These are phyloP conservation scores for Macrophya annulata DNA, from an alignment of 2,888 invertebrate species.

Conservation along the genomic window DNA sequence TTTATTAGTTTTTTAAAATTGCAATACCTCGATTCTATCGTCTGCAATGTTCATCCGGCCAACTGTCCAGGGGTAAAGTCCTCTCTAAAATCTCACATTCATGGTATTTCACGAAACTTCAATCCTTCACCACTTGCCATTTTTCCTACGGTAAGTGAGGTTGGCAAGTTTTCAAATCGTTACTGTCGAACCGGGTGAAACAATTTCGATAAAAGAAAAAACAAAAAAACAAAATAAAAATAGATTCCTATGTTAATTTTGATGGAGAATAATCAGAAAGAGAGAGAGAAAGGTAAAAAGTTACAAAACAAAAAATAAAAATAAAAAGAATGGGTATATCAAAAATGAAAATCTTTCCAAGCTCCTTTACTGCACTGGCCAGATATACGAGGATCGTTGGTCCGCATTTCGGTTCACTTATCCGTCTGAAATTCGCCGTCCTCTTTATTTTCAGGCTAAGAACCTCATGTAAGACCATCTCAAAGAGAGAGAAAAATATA, in stretches of 20 bases:
- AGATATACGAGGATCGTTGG: neutral
- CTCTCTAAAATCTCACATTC: neutral
- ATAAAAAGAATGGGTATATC: neutral
- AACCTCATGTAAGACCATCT: neutral
- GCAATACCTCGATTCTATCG: neutral
- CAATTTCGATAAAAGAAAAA: too few relatives aligned
- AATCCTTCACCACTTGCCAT: neutral
- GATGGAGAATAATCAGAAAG: neutral
- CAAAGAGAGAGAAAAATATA: neutral
- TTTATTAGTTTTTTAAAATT: slow-evolving; percentile 28
- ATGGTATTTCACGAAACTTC: neutral
- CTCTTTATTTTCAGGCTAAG: neutral
- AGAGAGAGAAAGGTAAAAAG: neutral
- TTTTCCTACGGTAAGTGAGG: too few relatives aligned
- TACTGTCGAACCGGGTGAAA: too few relatives aligned
- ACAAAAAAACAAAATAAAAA: too few relatives aligned
- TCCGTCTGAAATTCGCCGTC: neutral
- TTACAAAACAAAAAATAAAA: neutral
- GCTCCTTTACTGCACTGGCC: neutral
- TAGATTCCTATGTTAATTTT: neutral
- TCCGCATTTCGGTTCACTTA: neutral
- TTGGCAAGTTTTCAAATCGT: too few relatives aligned
- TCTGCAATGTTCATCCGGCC: neutral
- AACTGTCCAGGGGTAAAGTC: neutral
- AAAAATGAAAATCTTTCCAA: neutral